Conservation (phyloP, 2,888 invertebrate species). For the Microctonus aethiopoides region DNA sequence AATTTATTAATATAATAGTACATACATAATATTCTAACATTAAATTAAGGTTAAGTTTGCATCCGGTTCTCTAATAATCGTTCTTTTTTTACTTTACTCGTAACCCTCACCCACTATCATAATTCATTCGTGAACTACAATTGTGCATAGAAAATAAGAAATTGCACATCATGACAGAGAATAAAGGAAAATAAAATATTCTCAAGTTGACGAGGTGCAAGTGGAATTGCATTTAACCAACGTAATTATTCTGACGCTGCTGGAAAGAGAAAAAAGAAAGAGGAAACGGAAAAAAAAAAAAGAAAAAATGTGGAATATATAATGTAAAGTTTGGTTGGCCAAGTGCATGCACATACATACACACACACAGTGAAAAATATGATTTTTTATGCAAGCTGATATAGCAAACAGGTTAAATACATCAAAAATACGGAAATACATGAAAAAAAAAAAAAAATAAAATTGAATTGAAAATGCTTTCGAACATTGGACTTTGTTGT, state of each 20-base stretch:
- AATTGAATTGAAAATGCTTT: constrained; percentile 38
- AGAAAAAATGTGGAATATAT: not conserved
- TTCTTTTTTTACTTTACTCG: not conserved
- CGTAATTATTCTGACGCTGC: no score
- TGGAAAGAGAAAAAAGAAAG: no score
- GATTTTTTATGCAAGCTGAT: not conserved
- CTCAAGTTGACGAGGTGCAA: not conserved
- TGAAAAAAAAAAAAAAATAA: not conserved
- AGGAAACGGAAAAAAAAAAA: not conserved
- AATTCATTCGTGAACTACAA: not conserved
- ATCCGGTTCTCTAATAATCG: not conserved
- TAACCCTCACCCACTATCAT: not conserved
- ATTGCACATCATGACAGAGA: no score
- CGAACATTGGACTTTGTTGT: constrained; percentile 41
- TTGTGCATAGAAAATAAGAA: not conserved
- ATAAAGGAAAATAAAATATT: no score
- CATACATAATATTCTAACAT: not conserved
- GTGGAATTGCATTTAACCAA: not conserved
- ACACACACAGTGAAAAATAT: no score
- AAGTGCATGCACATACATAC: not conserved
- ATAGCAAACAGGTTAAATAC: not conserved
- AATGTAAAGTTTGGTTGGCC: not conserved
- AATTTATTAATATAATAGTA: not conserved
- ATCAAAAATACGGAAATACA: not conserved
- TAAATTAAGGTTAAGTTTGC: not conserved